phyloP scores from a whole-genome alignment of 2,888 invertebrate species.

The Tinea trinotella region DNA sequence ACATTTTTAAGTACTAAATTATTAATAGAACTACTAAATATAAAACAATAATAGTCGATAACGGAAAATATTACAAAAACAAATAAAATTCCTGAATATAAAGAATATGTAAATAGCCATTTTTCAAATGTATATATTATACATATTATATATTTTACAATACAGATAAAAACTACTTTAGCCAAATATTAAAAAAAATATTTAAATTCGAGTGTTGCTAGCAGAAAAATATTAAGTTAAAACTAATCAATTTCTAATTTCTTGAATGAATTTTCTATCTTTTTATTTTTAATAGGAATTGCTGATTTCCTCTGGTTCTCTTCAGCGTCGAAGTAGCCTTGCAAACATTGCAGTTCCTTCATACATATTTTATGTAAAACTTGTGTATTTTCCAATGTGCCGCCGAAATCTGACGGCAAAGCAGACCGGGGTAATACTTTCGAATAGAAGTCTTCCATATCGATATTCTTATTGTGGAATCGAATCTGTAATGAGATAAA shows the following conservation, averaged over 20 bases:
- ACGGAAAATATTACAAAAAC: no score
- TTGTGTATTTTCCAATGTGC: conserved; percentile 65
- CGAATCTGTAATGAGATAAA: conserved; percentile 62
- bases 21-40: no score
- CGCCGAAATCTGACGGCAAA: conserved; percentile 75
- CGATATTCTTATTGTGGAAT: conserved; percentile 70
- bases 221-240: background rate
- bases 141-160: no score
- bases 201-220: background rate
- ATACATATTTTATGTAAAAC: conserved; percentile 55
- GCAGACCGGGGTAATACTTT: conserved; percentile 68
- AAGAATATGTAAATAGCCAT: no score
- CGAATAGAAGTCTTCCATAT: conserved; percentile 69
- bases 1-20: no score
- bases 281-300: conserved; percentile 52
- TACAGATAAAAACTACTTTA: no score
- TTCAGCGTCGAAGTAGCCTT: conserved; percentile 53
- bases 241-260: conserved; percentile 79
- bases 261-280: conserved; percentile 78
- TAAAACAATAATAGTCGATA: no score
- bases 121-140: no score
- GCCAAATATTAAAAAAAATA: no score
- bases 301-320: conserved; percentile 54
- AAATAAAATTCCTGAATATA: no score
- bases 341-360: conserved; percentile 42